Evolutionary conservation across 2,888 invertebrate genomes (phyloP), one percentile per base, ranked within the genome.

Genomic region (Polydrusus tereticollis): DNA sequence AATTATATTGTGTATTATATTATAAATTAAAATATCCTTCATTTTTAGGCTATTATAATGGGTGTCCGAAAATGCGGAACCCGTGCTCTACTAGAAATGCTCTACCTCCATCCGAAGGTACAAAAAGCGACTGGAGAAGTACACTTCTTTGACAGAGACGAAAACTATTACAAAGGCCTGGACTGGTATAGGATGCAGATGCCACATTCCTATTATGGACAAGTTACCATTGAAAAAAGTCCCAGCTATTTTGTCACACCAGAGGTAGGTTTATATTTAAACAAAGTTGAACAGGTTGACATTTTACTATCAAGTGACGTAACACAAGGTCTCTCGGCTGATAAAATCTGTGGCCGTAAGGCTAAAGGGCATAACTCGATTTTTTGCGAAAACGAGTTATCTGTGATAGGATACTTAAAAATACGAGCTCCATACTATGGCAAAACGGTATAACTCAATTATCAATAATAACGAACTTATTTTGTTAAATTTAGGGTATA

Each of bases 41-140:
- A 33, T 20, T 60, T 72, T 47, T 36, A 79, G 86, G 93, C 95
- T 41, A 90, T 98, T 78, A 97, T 98, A 82, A 93, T 98, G 78
- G 98, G 98, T 59, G 98, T 97, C 26, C 90, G 98, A 79, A 99
- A 99, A 87, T 97, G 97, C 82, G 99, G 99, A 18, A 99, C 99
- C 0, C 88, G 98, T 67, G 99, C 99, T 0, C 89, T 99, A 5
- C 89, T 99, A 64, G 98, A 99, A 87, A 98, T 98, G 93, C 88
- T 99, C 62, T 95, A 96, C 84, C 90, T 98, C 59, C 98, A 99
- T 87, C 95, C 95, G 12, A 91, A 93, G 87, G 93, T 97, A 69
- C 95, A 95, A 84, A 96, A 95, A 82, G 96, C 97, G 1, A 94
- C 95, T 14, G 94, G 96, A 20, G 98, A 99, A 87, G 94, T 97